These are phyloP conservation scores for Coremacera marginata DNA, from an alignment of 2,888 invertebrate species.

Conservation along the genomic window DNA sequence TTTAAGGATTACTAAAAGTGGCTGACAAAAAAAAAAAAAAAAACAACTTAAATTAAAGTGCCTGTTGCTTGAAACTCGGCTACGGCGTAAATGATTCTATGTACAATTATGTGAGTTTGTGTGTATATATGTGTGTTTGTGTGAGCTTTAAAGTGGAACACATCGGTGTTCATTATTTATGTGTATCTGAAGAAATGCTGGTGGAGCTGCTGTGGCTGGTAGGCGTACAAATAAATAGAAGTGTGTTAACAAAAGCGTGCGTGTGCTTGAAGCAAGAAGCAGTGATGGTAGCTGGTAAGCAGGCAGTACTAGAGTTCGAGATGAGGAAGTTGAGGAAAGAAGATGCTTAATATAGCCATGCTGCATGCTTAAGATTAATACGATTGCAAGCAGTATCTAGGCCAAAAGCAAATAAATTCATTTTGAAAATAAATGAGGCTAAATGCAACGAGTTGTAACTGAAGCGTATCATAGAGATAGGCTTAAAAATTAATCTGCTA, in stretches of 20 bases:
- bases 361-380: constrained; percentile 21
- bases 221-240: too few relatives aligned
- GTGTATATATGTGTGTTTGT: constrained; percentile 12
- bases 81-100: too few relatives aligned
- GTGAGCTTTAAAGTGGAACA: constrained; percentile 25
- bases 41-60: not conserved
- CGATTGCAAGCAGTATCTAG: constrained; percentile 1
- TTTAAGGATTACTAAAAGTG: not conserved
- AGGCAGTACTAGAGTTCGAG: not conserved
- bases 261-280: not conserved
- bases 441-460: not conserved
- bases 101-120: too few relatives aligned
- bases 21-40: not conserved
- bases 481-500: not conserved
- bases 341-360: not conserved
- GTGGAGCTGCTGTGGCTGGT: too few relatives aligned
- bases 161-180: constrained; percentile 27
- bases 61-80: not conserved
- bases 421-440: constrained; percentile 12
- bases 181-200: not conserved
- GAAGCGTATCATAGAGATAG: not conserved
- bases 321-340: not conserved
- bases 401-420: constrained; percentile 28
- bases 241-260: not conserved
- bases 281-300: too few relatives aligned